Conservation (phyloP, 2,888 invertebrate species). For the Sepiola atlantica region DNA sequence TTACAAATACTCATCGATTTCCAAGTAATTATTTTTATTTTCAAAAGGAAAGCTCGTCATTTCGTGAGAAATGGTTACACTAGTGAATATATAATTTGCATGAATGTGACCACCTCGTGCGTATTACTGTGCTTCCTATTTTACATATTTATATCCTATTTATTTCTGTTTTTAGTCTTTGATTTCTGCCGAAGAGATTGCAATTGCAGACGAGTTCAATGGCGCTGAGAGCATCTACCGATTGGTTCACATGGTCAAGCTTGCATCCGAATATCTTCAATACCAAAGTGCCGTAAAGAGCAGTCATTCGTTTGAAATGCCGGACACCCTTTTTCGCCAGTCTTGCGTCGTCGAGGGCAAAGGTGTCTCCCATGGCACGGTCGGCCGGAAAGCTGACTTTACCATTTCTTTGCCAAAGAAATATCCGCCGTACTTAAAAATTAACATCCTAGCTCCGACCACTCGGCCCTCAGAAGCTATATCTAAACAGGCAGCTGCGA, state of each 20-base stretch:
- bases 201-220: conserved; percentile 63
- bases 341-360: conserved; percentile 68
- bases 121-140: too few species aligned
- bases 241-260: conserved; percentile 68
- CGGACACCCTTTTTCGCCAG: too few species aligned
- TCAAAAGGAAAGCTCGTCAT: too few species aligned
- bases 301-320: background rate
- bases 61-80: too few species aligned
- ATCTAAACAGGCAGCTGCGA: background rate
- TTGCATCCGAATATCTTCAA: background rate
- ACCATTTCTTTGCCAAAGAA: conserved; percentile 56
- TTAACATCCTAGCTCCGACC: conserved; percentile 15
- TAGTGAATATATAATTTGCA: too few species aligned
- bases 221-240: conserved; percentile 66
- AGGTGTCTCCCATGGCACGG: conserved; percentile 70
- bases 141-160: background rate
- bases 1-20: too few species aligned
- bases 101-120: too few species aligned
- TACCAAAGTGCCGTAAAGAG: background rate
- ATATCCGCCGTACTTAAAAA: background rate
- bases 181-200: conserved; percentile 69
- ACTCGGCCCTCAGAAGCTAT: background rate
- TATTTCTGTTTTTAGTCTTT: conserved; percentile 57
- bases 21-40: too few species aligned
- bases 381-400: conserved; percentile 71